Evolutionary conservation across 2,113 vertebrate genomes (phyloP).

Genomic region (Pseudorectes ferrugineus): DNA sequence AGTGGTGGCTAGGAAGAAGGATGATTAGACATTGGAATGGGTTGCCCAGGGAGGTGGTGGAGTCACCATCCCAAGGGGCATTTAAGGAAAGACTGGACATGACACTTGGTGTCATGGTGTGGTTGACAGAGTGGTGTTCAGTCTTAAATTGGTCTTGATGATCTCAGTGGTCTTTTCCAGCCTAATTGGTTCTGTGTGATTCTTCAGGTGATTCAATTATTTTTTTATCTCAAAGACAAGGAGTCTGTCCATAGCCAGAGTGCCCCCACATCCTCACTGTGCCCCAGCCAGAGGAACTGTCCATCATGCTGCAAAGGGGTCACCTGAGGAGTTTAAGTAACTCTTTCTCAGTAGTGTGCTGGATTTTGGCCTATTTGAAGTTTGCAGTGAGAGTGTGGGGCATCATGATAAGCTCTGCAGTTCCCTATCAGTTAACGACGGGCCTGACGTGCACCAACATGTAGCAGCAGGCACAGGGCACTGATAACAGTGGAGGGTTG

Average conservation of each 20-base stretch:
- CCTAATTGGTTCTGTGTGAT: background rate
- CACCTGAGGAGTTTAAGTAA: background rate
- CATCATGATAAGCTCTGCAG: background rate
- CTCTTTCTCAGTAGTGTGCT: background rate
- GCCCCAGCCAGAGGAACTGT: background rate
- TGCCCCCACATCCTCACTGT: background rate
- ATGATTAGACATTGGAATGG: background rate
- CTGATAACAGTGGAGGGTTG: background rate
- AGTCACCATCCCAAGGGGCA: accelerated
- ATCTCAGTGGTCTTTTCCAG: background rate
- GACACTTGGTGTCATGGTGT: background rate
- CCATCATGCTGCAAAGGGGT: background rate
- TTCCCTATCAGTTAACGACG: background rate
- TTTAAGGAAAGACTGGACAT: background rate
- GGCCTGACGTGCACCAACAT: accelerated
- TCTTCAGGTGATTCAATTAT: background rate
- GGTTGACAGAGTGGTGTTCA: background rate
- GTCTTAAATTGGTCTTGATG: background rate
- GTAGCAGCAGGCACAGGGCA: background rate
- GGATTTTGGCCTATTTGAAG: background rate
- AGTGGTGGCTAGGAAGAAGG: background rate
- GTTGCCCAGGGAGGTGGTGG: background rate
- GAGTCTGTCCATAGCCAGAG: background rate
- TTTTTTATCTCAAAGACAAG: background rate
- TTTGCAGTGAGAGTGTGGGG: background rate